Evolutionary conservation across 2,888 invertebrate genomes (phyloP).

Genomic region (Metellina segmentata): DNA sequence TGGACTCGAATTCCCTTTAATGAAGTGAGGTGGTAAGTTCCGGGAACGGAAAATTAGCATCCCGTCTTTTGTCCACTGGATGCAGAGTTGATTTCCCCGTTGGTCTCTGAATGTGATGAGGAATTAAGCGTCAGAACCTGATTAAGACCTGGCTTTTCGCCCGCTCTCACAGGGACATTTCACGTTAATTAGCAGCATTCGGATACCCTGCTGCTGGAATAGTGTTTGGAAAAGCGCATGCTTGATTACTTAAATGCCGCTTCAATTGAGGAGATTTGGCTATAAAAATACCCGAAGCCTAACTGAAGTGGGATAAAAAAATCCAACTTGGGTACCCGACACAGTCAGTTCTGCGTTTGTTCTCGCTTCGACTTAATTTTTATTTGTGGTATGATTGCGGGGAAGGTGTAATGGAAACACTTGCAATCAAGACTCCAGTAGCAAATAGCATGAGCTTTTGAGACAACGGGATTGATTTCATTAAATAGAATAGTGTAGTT

Average conservation of each 20-base stretch:
- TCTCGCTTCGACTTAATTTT: not conserved
- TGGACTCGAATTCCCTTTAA: slow-evolving; percentile 59
- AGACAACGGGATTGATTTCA: too few species aligned
- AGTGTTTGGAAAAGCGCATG: slow-evolving; percentile 50
- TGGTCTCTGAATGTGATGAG: slow-evolving; percentile 75
- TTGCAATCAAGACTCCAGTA: too few species aligned
- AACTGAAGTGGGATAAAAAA: not conserved
- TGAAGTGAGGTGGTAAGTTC: slow-evolving; percentile 75
- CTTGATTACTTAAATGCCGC: not conserved
- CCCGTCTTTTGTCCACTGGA: slow-evolving; percentile 72
- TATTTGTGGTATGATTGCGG: too few species aligned
- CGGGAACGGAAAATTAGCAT: slow-evolving; percentile 74
- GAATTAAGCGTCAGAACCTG: slow-evolving; percentile 75
- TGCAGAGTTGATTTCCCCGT: slow-evolving; percentile 73
- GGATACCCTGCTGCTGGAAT: slow-evolving; percentile 51
- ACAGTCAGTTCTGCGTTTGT: too few species aligned
- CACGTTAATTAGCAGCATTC: slow-evolving; percentile 71
- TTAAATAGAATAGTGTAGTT: too few species aligned
- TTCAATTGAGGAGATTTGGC: not conserved
- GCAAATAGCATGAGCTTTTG: too few species aligned
- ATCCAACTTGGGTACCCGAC: not conserved
- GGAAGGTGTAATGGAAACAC: too few species aligned
- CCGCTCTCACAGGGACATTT: slow-evolving; percentile 64
- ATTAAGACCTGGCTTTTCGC: slow-evolving; percentile 75
- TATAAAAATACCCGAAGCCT: not conserved